These are phyloP conservation scores for Paralichthys olivaceus DNA, from an alignment of 2,113 vertebrate genomes.

Conservation along the genomic window DNA sequence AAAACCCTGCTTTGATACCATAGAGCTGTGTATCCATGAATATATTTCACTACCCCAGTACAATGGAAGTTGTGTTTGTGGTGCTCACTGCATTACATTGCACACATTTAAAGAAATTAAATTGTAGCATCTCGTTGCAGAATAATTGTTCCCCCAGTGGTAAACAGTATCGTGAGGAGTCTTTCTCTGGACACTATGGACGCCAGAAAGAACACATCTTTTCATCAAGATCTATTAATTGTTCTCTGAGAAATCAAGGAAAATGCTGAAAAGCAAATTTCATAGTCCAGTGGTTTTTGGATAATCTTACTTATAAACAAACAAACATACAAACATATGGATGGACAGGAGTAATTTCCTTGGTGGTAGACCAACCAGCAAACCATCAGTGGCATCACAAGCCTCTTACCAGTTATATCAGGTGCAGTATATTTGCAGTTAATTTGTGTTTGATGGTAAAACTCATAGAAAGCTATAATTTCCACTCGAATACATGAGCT, in stretches of 20 bases:
- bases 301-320: too few species aligned
- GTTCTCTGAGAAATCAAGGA: too few species aligned
- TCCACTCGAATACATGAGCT: constrained; percentile 31
- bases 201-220: too few species aligned
- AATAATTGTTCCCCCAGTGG: too few species aligned
- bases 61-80: neutral
- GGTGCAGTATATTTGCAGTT: neutral
- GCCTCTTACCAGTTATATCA: neutral
- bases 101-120: too few species aligned
- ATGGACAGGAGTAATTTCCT: neutral
- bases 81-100: neutral
- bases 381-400: neutral
- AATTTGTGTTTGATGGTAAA: constrained; percentile 23
- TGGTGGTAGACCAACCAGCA: neutral
- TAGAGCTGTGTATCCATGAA: neutral
- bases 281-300: too few species aligned
- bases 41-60: neutral
- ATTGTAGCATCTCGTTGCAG: too few species aligned
- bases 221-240: too few species aligned
- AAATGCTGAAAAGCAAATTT: too few species aligned
- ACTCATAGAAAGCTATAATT: constrained; percentile 41
- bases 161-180: neutral
- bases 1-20: too few species aligned
- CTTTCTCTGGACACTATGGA: neutral
- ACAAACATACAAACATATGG: too few species aligned